A percentile compares a stretch with the other conserved stretches of the same genome.
Evolutionary conservation across 2,888 invertebrate genomes (phyloP).

Genomic region (Nomada goodeniana): DNA sequence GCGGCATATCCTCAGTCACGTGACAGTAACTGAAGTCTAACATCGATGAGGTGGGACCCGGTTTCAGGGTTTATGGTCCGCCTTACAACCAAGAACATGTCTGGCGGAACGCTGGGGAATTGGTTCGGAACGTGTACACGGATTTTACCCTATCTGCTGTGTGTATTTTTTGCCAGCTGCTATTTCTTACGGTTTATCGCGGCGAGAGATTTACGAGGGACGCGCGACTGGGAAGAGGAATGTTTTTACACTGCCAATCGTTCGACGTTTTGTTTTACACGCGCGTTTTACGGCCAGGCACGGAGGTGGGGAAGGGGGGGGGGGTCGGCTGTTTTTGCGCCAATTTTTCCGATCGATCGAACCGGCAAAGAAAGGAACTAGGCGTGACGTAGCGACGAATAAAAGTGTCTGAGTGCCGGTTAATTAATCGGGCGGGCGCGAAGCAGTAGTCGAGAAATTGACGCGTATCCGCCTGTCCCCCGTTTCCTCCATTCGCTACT

Average conservation of each 20-base stretch:
- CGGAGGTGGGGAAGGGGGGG: neutral
- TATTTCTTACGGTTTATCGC: conserved; percentile 5
- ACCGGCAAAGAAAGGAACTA: conserved; percentile 25
- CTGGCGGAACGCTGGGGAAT: neutral
- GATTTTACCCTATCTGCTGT: neutral
- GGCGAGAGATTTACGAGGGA: conserved; percentile 2
- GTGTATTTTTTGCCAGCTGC: neutral
- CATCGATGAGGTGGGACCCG: conserved; percentile 8
- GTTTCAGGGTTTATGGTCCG: neutral
- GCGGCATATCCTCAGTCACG: neutral
- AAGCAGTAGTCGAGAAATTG: conserved; percentile 12
- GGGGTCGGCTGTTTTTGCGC: conserved; percentile 4
- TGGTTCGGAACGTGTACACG: neutral
- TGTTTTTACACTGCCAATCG: conserved; percentile 24
- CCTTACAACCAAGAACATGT: neutral
- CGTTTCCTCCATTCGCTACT: neutral
- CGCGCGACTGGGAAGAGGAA: neutral
- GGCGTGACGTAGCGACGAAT: conserved; percentile 20
- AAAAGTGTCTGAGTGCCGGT: conserved; percentile 18
- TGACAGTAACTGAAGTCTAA: neutral
- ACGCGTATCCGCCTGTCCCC: conserved; percentile 4
- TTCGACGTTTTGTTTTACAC: conserved; percentile 22
- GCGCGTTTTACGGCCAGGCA: conserved; percentile 1
- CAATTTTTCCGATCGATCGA: conserved; percentile 40
- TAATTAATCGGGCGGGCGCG: conserved; percentile 37